Conservation (phyloP, 2,797 vertebrate species). For the Xiphorhynchus erythropygius region DNA sequence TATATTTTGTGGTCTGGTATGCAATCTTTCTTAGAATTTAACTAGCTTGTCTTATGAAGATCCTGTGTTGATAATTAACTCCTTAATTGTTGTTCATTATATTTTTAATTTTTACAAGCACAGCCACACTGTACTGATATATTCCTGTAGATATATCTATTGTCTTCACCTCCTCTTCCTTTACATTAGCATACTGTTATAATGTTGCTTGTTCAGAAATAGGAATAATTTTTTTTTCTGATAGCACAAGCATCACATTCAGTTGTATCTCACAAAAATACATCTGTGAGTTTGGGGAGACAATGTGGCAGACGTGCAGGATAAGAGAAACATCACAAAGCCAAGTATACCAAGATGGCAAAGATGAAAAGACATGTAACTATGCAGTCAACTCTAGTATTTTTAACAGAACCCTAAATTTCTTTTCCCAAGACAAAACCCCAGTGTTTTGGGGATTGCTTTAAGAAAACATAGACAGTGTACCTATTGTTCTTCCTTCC, state of each 20-base stretch:
- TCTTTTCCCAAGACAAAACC: not conserved
- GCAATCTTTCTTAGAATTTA: constrained; percentile 8
- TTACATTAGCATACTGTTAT: not conserved
- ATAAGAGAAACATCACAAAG: not conserved
- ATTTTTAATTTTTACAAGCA: not conserved
- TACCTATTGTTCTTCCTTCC: not conserved
- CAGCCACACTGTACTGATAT: not conserved
- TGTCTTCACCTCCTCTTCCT: not conserved
- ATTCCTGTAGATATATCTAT: not conserved
- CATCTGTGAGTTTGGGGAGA: not conserved
- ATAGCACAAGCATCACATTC: not conserved
- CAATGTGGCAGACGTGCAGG: not conserved
- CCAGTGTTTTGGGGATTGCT: not conserved
- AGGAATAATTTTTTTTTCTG: not conserved
- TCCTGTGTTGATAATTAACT: not conserved
- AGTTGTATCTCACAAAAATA: not conserved
- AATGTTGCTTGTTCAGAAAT: not conserved
- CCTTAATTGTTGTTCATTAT: not conserved
- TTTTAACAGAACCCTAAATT: not conserved
- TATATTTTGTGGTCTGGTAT: not conserved
- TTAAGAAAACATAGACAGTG: not conserved
- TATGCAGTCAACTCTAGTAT: not conserved
- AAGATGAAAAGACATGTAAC: not conserved
- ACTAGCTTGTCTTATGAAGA: constrained; percentile 22
- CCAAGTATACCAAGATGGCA: not conserved